Conservation (phyloP, 1,140 invertebrate genomes). For the Zophobas atratus region DNA sequence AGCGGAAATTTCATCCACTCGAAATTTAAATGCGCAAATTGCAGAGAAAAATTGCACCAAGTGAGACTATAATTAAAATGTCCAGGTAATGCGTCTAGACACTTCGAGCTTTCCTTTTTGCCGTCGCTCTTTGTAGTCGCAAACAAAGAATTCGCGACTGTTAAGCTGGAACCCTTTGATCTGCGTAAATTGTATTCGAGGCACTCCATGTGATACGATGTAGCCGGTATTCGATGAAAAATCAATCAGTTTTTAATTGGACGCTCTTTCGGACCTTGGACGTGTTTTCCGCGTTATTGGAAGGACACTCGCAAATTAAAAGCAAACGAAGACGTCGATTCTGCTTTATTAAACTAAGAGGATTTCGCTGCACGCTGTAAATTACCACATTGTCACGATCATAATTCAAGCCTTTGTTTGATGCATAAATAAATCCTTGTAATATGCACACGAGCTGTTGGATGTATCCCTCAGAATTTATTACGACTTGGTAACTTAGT, state of each 20-base stretch:
- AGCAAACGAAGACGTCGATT: too few relatives aligned
- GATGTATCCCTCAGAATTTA: conserved; percentile 11
- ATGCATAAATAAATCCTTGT: conserved; percentile 27
- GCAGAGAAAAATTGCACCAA: neutral
- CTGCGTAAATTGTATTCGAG: too few relatives aligned
- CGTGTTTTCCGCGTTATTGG: too few relatives aligned
- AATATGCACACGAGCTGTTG: conserved; percentile 7
- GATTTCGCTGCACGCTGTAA: neutral
- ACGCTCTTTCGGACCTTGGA: too few relatives aligned
- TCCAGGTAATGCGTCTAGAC: conserved; percentile 34
- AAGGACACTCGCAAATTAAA: too few relatives aligned
- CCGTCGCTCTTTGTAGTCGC: neutral
- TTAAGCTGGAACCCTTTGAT: too few relatives aligned
- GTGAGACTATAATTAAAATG: conserved; percentile 12
- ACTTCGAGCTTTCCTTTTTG: neutral
- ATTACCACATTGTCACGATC: conserved; percentile 11
- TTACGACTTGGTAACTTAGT: conserved; percentile 24
- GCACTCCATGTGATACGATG: too few relatives aligned
- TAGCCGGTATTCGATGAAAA: too few relatives aligned
- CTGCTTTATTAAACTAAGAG: too few relatives aligned
- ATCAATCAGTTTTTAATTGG: too few relatives aligned
- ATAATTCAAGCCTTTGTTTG: conserved; percentile 8
- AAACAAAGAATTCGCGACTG: too few relatives aligned
- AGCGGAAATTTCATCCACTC: too few relatives aligned
- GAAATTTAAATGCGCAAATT: neutral